These are phyloP conservation scores for Micrasema longulum DNA, from an alignment of 1,140 invertebrate species.

Conservation along the genomic window DNA sequence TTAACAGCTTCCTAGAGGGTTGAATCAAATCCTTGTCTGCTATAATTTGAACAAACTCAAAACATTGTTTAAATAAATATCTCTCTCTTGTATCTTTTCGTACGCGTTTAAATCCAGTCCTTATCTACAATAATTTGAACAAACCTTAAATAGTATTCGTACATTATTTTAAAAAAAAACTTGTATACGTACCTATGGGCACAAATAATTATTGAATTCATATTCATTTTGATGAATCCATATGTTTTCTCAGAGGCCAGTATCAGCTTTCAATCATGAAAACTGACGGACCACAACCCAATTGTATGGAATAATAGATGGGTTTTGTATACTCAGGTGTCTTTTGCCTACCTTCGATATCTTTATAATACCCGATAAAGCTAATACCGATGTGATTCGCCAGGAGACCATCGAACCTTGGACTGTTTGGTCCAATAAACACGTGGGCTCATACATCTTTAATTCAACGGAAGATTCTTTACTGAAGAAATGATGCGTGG, in stretches of 20 bases:
- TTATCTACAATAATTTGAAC: not conserved
- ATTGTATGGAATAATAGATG: constrained; percentile 4
- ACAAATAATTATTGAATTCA: not conserved
- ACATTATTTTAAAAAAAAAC: not conserved
- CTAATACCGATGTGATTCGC: not conserved
- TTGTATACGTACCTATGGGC: not conserved
- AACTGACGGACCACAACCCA: constrained; percentile 16
- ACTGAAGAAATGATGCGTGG: constrained; percentile 9
- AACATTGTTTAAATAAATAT: too few relatives aligned
- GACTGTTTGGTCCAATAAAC: constrained; percentile 8
- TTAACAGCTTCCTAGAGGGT: too few relatives aligned
- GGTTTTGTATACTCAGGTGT: constrained; percentile 21
- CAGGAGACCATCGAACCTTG: constrained; percentile 12
- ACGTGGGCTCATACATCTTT: not conserved
- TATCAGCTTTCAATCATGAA: not conserved
- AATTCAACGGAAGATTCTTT: constrained; percentile 9
- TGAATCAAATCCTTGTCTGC: too few relatives aligned
- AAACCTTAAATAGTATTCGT: not conserved
- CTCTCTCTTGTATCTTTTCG: not conserved
- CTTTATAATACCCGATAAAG: constrained; percentile 16
- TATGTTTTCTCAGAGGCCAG: not conserved
- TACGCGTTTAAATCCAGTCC: too few relatives aligned
- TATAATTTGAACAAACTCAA: too few relatives aligned
- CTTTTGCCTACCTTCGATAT: not conserved
- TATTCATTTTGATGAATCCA: not conserved